Conservation (phyloP, 2,888 invertebrate genomes). For the Synergus japonicus region DNA sequence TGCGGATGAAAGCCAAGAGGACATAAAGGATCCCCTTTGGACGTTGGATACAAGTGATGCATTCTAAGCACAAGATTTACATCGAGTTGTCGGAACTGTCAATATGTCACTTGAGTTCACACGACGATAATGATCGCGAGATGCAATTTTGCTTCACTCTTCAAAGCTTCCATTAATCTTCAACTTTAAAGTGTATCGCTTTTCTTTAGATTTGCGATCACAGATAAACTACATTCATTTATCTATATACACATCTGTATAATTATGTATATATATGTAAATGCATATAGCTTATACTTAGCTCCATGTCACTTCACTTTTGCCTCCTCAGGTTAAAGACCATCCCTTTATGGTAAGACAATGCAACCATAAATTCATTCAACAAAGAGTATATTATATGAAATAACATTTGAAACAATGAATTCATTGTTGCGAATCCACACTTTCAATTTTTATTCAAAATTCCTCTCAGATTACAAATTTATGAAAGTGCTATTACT, state of each 20-base stretch:
- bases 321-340: constrained; percentile 8
- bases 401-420: constrained; percentile 16
- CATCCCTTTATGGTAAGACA: neutral
- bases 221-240: neutral
- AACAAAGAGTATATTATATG: constrained; percentile 22
- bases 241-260: neutral
- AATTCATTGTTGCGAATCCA: neutral
- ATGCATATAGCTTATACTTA: neutral
- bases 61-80: constrained; percentile 72
- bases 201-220: neutral
- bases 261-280: constrained; percentile 15
- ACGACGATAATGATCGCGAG: constrained; percentile 22
- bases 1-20: constrained; percentile 96
- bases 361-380: constrained; percentile 20
- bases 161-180: constrained; percentile 25
- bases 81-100: constrained; percentile 39
- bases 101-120: constrained; percentile 40
- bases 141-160: constrained; percentile 24
- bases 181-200: constrained; percentile 28
- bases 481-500: neutral
- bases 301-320: neutral
- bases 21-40: constrained; percentile 92
- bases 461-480: neutral
- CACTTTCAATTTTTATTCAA: neutral
- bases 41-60: constrained; percentile 88